Evolutionary conservation across 2,113 vertebrate species (phyloP).

Genomic region (Antennarius striatus): DNA sequence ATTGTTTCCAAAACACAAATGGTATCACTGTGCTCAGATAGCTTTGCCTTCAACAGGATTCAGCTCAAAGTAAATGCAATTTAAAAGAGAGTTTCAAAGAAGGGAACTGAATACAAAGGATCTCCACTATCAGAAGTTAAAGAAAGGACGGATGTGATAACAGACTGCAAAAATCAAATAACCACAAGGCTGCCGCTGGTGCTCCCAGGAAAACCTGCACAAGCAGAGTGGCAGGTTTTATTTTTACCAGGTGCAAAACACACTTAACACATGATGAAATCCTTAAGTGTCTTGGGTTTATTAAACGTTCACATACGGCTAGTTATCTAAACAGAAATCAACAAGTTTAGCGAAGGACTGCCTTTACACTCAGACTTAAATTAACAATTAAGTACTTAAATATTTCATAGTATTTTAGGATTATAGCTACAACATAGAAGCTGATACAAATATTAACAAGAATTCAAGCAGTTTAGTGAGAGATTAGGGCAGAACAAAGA

Average conservation of each 20-base stretch:
- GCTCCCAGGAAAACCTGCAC: not conserved
- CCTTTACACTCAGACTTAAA: no score
- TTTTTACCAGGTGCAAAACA: no score
- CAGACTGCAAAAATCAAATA: slow-evolving; percentile 10
- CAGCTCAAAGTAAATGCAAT: not conserved
- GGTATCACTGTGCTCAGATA: not conserved
- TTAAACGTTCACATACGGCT: no score
- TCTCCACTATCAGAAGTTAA: not conserved
- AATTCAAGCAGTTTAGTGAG: not conserved
- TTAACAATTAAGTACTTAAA: no score
- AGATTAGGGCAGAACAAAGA: not conserved
- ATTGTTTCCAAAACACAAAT: slow-evolving; percentile 30
- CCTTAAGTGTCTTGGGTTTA: no score
- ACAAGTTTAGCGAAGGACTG: no score
- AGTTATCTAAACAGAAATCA: no score
- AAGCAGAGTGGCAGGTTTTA: not conserved
- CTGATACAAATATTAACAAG: not conserved
- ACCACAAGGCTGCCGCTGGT: not conserved
- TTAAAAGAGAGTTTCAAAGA: slow-evolving; percentile 5
- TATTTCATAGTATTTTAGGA: no score
- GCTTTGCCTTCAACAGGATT: not conserved
- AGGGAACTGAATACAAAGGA: not conserved
- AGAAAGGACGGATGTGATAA: not conserved
- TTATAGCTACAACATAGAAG: not conserved
- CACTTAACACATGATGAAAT: no score